Percentiles rank a stretch among this genome's conserved stretches.
Evolutionary conservation across 2,888 invertebrate genomes (phyloP).

Genomic region (Mythimna pallens): DNA sequence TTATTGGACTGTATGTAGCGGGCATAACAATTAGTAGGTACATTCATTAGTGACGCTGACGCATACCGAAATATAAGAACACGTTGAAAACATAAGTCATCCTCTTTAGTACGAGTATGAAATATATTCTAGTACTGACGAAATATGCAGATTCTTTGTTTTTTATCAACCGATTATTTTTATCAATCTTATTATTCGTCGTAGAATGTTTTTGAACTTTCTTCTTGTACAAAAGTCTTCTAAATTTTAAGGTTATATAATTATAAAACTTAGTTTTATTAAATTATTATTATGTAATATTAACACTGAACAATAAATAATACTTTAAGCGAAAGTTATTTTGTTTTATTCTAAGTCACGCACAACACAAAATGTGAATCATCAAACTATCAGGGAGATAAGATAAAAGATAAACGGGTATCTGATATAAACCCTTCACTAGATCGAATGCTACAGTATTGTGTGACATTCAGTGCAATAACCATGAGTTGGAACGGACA

Average conservation of each 20-base stretch:
- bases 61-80: conserved; percentile 12
- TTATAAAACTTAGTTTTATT: conserved; percentile 52
- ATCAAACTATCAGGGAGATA: conserved; percentile 60
- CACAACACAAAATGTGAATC: conserved; percentile 48
- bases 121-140: background rate
- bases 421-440: conserved; percentile 58
- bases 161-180: conserved; percentile 27
- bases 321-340: conserved; percentile 42
- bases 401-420: conserved; percentile 61
- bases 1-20: conserved; percentile 13
- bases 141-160: conserved; percentile 22
- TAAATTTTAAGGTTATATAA: conserved; percentile 24
- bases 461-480: conserved; percentile 46
- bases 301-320: conserved; percentile 60
- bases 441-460: conserved; percentile 46
- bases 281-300: conserved; percentile 65
- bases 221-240: conserved; percentile 60
- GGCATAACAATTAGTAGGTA: conserved; percentile 12
- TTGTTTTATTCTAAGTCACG: conserved; percentile 53
- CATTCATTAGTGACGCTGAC: conserved; percentile 33
- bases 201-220: conserved; percentile 6
- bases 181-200: conserved; percentile 15
- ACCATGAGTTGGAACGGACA: conserved; percentile 76
- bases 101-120: conserved; percentile 11
- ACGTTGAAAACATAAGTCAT: conserved; percentile 16